Evolutionary conservation across 2,797 vertebrate species (phyloP).

Genomic region (Melanogrammus aeglefinus): DNA sequence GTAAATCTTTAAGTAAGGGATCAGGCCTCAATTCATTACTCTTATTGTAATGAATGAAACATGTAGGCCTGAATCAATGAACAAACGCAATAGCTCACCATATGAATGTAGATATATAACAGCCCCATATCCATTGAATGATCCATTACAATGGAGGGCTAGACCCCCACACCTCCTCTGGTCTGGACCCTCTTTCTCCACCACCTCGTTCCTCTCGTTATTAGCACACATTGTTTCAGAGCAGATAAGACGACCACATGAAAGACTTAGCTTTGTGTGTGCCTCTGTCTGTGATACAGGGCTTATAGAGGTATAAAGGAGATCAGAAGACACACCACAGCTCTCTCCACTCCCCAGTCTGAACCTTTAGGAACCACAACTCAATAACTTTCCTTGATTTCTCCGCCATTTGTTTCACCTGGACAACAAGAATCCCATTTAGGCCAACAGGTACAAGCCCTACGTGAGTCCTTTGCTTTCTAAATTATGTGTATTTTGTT

Average conservation of each 20-base stretch:
- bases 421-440: not conserved
- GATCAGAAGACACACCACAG: not conserved
- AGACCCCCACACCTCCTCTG: not conserved
- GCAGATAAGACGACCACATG: conserved; percentile 39
- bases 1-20: not conserved
- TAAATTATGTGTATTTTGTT: not conserved
- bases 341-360: not conserved
- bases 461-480: not conserved
- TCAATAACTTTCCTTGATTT: not conserved
- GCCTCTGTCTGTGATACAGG: conserved; percentile 11
- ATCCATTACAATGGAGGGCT: not conserved
- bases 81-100: not conserved
- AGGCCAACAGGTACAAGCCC: not conserved
- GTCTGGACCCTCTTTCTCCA: not conserved
- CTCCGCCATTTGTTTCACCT: not conserved
- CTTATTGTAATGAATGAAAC: no score
- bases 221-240: not conserved
- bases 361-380: not conserved
- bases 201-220: not conserved
- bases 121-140: not conserved
- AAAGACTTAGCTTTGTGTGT: not conserved
- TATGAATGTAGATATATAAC: not conserved
- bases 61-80: not conserved
- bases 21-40: not conserved
- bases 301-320: conserved; percentile 26